Evolutionary conservation across 2,113 vertebrate genomes (phyloP).

Genomic region (mouse (Mus musculus)): GRCm39 chr11:35567001-35567500

Average conservation of each 20-base stretch:
- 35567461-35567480: background rate
- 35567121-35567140: background rate
- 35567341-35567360: background rate
- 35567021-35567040: background rate
- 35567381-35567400: background rate
- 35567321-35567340: background rate
- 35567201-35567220: background rate
- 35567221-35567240: background rate
- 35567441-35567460: background rate
- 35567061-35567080: background rate
- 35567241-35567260: background rate
- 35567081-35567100: background rate
- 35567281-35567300: too few species aligned
- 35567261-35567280: background rate
- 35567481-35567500: background rate
- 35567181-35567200: background rate
- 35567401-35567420: constrained; percentile 34
- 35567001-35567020: background rate
- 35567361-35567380: background rate
- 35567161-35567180: background rate
- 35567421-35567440: background rate
- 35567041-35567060: accelerated
- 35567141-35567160: background rate
- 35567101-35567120: accelerated
- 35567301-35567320: background rate